Percentiles rank a stretch among this genome's conserved stretches.
These are phyloP conservation scores for Watersipora subatra DNA, from an alignment of 1,140 invertebrate species.

Conservation along the genomic window DNA sequence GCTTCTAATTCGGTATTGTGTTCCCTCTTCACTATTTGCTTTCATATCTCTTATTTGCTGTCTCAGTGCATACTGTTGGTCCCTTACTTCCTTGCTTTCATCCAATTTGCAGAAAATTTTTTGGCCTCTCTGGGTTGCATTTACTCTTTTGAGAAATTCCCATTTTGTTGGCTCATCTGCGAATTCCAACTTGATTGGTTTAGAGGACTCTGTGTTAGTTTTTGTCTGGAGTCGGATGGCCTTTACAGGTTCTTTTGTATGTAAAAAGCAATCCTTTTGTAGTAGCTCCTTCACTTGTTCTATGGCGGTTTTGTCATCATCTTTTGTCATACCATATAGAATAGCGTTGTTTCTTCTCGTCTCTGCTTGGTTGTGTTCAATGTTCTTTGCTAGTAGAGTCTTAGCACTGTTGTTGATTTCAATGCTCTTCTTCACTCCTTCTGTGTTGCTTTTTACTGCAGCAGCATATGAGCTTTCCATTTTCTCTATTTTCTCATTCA, in stretches of 20 bases:
- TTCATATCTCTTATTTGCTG: not conserved
- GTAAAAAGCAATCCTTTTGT: not conserved
- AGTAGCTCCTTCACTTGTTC: not conserved
- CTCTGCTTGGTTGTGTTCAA: not conserved
- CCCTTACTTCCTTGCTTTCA: not conserved
- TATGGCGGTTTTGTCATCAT: not conserved
- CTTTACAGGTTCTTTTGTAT: not conserved
- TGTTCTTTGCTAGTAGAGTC: not conserved
- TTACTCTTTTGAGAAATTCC: not conserved
- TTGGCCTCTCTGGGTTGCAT: not conserved
- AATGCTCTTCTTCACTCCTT: not conserved
- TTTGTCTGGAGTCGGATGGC: not conserved
- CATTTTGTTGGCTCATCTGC: not conserved
- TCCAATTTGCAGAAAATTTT: not conserved
- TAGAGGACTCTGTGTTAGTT: not conserved
- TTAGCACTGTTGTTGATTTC: not conserved
- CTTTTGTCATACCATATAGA: not conserved
- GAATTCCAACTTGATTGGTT: not conserved
- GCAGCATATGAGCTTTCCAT: not conserved
- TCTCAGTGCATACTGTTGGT: not conserved
- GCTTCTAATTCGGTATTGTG: too few relatives aligned
- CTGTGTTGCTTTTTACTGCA: not conserved
- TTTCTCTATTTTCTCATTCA: not conserved
- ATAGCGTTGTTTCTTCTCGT: not conserved
- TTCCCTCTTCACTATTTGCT: too few relatives aligned